Conservation (phyloP, 2,888 invertebrate species). For the Orchesellides sinensis region DNA sequence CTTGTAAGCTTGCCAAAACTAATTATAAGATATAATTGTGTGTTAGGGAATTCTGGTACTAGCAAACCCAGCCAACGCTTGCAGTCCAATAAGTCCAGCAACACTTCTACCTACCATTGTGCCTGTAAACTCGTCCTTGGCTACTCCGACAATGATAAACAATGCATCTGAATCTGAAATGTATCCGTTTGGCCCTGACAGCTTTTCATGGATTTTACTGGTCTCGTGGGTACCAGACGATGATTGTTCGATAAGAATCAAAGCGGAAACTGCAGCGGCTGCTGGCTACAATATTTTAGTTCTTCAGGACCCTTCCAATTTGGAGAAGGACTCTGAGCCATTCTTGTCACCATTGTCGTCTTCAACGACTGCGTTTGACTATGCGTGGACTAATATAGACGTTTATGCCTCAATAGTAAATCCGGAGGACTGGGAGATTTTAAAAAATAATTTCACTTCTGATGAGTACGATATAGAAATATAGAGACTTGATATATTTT, state of each 20-base stretch:
- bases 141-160: background rate
- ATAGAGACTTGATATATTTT: background rate
- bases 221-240: slow-evolving; percentile 35
- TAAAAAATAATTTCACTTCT: slow-evolving; percentile 39
- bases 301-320: slow-evolving; percentile 44
- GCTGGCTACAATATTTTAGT: slow-evolving; percentile 63
- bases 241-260: slow-evolving; percentile 52
- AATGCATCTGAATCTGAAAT: background rate
- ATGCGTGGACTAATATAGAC: slow-evolving; percentile 35
- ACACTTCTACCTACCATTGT: slow-evolving; percentile 17
- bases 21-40: background rate
- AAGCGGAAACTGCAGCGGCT: slow-evolving; percentile 49
- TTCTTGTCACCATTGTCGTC: slow-evolving; percentile 26
- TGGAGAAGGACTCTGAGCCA: slow-evolving; percentile 18
- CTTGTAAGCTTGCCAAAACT: background rate
- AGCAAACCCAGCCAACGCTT: slow-evolving; percentile 33
- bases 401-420: slow-evolving; percentile 46
- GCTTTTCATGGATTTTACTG: slow-evolving; percentile 36
- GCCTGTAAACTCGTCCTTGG: background rate
- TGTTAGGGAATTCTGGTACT: slow-evolving; percentile 23
- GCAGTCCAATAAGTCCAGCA: slow-evolving; percentile 15
- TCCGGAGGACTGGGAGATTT: slow-evolving; percentile 39
- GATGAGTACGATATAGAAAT: slow-evolving; percentile 22
- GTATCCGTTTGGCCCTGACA: background rate
- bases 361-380: slow-evolving; percentile 28